A percentile compares a stretch with the other conserved stretches of the same genome.
These are phyloP conservation scores for Tapera naevia DNA, from an alignment of 2,797 vertebrate genomes.

Conservation along the genomic window DNA sequence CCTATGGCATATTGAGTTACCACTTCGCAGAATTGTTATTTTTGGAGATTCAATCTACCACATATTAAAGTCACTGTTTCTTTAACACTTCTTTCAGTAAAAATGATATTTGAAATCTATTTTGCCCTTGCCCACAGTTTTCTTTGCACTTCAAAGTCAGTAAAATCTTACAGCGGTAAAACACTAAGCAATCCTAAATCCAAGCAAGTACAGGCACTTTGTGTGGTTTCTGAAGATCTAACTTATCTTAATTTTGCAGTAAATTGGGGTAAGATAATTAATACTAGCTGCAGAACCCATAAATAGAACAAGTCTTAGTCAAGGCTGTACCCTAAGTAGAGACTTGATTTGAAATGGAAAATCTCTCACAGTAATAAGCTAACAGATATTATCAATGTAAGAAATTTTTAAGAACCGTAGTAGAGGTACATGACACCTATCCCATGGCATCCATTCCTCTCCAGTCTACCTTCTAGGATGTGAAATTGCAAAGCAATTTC, in stretches of 20 bases:
- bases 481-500: background rate
- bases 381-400: background rate
- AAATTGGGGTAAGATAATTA: background rate
- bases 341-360: background rate
- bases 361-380: background rate
- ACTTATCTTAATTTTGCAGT: background rate
- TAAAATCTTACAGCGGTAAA: constrained; percentile 8
- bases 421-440: background rate
- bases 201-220: background rate
- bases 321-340: background rate
- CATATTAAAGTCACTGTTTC: background rate
- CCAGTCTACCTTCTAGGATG: background rate
- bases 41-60: background rate
- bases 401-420: background rate
- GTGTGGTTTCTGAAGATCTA: background rate
- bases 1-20: background rate
- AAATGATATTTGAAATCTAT: background rate
- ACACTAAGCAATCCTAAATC: background rate
- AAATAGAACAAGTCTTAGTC: background rate
- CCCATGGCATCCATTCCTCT: background rate
- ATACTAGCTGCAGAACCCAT: background rate
- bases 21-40: background rate
- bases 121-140: background rate
- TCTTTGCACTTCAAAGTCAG: constrained; percentile 5
- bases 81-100: background rate